Percentiles rank a stretch among this genome's conserved stretches.
Conservation (phyloP, 2,888 invertebrate species). For the Prosapia bicincta region DNA sequence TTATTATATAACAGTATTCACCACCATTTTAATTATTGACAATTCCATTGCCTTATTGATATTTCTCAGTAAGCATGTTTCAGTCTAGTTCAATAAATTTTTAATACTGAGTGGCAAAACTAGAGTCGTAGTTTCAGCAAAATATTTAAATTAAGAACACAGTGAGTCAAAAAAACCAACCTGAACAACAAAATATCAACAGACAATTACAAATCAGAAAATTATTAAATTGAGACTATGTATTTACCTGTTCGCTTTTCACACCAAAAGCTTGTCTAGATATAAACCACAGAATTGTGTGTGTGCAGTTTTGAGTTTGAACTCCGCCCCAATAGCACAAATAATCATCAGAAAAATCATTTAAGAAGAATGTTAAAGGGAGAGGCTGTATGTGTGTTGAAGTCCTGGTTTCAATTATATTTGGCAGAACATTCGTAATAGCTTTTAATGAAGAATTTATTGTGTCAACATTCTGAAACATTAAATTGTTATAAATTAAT, state of each 20-base stretch:
- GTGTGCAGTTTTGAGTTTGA: conserved; percentile 48
- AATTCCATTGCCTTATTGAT: no score
- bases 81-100: background rate
- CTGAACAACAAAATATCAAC: no score
- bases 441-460: conserved; percentile 35
- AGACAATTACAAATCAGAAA: no score
- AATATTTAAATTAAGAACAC: no score
- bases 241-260: conserved; percentile 55
- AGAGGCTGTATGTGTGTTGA: conserved; percentile 51
- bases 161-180: no score
- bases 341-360: conserved; percentile 59
- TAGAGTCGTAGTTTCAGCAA: no score
- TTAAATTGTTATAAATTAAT: background rate
- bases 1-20: no score
- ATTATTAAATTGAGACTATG: background rate
- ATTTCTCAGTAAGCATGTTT: background rate
- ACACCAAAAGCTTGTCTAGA: conserved; percentile 56
- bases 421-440: conserved; percentile 51
- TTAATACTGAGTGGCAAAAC: no score
- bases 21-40: no score
- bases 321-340: conserved; percentile 62
- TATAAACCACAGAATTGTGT: conserved; percentile 59
- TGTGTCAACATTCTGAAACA: background rate
- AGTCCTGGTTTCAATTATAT: conserved; percentile 52
- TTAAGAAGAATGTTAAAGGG: conserved; percentile 52